Base-by-base conservation (phyloP, 2,113 vertebrate genomes). In the Chunga burmeisteri region DNA sequence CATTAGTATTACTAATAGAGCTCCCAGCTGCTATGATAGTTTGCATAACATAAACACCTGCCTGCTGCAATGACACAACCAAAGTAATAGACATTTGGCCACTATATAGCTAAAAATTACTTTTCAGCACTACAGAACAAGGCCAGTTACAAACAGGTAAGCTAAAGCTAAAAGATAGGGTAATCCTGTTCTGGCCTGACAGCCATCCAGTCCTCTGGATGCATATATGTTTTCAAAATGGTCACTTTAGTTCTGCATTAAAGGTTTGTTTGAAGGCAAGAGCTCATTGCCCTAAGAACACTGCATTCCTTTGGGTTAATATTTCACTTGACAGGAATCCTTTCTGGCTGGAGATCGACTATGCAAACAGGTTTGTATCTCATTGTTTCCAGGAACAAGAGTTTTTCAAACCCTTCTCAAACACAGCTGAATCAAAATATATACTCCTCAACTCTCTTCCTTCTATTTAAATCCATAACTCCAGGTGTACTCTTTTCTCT, bases 321-420 rank as follows among this genome's bases (percentile, higher is more conserved):
- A 91, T 96, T 97, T 97, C 89, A 97, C 92, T 94, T 90, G 92
- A 81, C 84, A 95, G 81, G 95, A 96, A 95, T 96, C 86, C 81
- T 94, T 96, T 95, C 95, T 97, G 95, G 97, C 95, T 7, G 3
- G 89, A 90, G 47, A 71, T 81, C 17, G 23, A 81, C 75, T 96
- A 56, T 59, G 75, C 94, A 96, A 96, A 94, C 95, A 97, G 81
- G 84, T 97, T 94, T 95, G 52, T 88, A 88, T 93, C 71, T 96
- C 85, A 63, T 84, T 96, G 83, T 93, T 96, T 96, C 81, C 91
- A 88, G 46, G 50, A 91, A 21, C 78, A 85, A 83, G 62, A 36
- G n/a, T 53, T 91, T 95, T 91, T 93, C 66, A 92, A 96, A 81
- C 44, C 29, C 10, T 88, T 93, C 79, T 92, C 66, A 96, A 94